Base-by-base conservation (phyloP, 2,888 invertebrate species). In the Aphidoletes aphidimyza region DNA sequence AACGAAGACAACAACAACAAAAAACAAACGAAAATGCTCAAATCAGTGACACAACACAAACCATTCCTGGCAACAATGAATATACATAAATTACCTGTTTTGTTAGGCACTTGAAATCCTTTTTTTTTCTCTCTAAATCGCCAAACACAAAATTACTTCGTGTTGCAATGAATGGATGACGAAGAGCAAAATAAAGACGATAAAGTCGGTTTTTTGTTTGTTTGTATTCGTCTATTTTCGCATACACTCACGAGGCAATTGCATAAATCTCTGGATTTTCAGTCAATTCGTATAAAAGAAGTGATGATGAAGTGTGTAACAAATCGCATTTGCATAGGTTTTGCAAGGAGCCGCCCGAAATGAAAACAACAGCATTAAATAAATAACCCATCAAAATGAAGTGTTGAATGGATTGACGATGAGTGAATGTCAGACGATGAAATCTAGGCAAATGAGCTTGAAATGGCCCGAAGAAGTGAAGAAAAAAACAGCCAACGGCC, bases 361-460 rank as follows among this genome's bases (percentile, higher is more conserved):
- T 69, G 69, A 69, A 69, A 69, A 69, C 69, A 69, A 69, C 69
- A 69, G 69, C 69, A 69, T 69, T 69, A 69, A 69, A 69, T 69
- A 69, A 69, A 69, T 69, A 69, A 69, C 69, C n/a, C 69, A 30
- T 69, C 69, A 69, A 69, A 26, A 69, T 30, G 19, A 14, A 30
- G 30, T 1, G 34, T 14, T 42, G 6, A 14, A 9, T 42, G 6
- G 8, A 42, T 42, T 42, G 42, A 14, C 14, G 42, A 42, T 6
- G 22, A 26, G 6, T 22, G 14, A 22, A 26, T 14, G n/a, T n/a
- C n/a, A n/a, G n/a, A 42, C 22, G 69, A 69, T 69, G 30, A 30
- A 69, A 30, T n/a, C 26, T 30, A 69, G 6, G 42, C 42, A 30
- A 69, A 30, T 69, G 69, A 26, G 30, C 69, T 69, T 69, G 69